Evolutionary conservation across 2,888 invertebrate species (phyloP).

Genomic region (Nasonia oneida): DNA sequence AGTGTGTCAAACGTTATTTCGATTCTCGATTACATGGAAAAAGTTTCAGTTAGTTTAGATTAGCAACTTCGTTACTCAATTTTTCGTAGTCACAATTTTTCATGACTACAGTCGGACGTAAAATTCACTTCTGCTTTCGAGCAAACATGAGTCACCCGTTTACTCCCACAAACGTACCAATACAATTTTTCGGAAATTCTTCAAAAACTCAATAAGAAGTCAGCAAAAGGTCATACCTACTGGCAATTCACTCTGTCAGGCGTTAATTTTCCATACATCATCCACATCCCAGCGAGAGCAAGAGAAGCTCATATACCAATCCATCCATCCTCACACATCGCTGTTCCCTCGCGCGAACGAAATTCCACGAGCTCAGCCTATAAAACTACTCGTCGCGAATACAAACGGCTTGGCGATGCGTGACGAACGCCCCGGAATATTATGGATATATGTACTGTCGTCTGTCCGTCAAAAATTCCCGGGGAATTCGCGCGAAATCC

Average conservation of each 20-base stretch:
- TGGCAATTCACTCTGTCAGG: background rate
- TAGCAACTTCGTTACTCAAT: too few relatives aligned
- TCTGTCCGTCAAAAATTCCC: background rate
- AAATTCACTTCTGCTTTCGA: too few relatives aligned
- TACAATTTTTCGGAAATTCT: too few relatives aligned
- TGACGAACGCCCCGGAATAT: background rate
- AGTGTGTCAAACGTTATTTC: too few relatives aligned
- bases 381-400: slow-evolving; percentile 14
- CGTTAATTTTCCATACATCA: background rate
- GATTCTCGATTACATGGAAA: too few relatives aligned
- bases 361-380: slow-evolving; percentile 1
- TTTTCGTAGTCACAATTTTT: too few relatives aligned
- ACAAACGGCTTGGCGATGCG: slow-evolving; percentile 12
- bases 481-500: slow-evolving; percentile 3
- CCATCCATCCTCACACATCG: background rate
- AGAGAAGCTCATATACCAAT: background rate
- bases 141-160: too few relatives aligned
- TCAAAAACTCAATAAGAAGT: too few relatives aligned
- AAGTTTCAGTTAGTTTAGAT: too few relatives aligned
- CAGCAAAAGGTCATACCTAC: too few relatives aligned
- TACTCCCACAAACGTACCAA: too few relatives aligned
- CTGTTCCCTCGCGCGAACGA: background rate
- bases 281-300: background rate
- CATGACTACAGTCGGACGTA: too few relatives aligned
- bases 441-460: background rate